Base-by-base conservation (phyloP, 2,113 vertebrate genomes). In the Stigmatopora nigra region DNA sequence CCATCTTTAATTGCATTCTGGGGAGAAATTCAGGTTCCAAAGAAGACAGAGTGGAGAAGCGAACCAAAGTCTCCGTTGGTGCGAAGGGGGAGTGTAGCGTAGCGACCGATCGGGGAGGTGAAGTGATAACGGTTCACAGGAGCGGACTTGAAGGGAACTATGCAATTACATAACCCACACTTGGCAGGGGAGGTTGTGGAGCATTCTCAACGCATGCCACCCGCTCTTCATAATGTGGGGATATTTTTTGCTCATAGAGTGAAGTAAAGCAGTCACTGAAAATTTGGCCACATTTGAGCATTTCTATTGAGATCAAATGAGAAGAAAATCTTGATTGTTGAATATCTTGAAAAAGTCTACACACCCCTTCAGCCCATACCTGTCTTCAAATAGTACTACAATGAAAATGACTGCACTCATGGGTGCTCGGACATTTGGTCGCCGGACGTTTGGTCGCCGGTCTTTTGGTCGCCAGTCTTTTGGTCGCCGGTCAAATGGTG, bases 1-100 rank as follows among this genome's bases (percentile, higher is more conserved):
- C 41, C 81, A 78, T 75, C 78, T 82, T 87, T 86, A 82, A 83
- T 77, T 84, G 82, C 72, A 72, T 88, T 87, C 72, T 82, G 78
- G 67, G 62, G 71, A 64, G 73, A 75, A 84, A 85, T 85, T 79
- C 12, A 13, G 25, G 53, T 56, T 56, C 53, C 64, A 47, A 68
- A 46, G 13, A 17, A 38, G 19, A 13, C 8, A 25, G 49, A 61
- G 22, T 20, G 31, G 22, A 15, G 38, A 60, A 36, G 58, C 13
- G 58, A 60, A 60, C 36, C 17, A 60, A 41, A 60, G 58, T 11
- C 58, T 60, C 17, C 17, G 17, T 41, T 38, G 16, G 13, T 19
- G 16, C 16, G 36, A 41, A 14, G 51, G 62, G 62, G 56, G 57
- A 68, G 56, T 55, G 58, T 47, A 51, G 47, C 35, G 31, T 52